Evolutionary conservation across 2,888 invertebrate species (phyloP).

Genomic region (Heliconius ismenius): DNA sequence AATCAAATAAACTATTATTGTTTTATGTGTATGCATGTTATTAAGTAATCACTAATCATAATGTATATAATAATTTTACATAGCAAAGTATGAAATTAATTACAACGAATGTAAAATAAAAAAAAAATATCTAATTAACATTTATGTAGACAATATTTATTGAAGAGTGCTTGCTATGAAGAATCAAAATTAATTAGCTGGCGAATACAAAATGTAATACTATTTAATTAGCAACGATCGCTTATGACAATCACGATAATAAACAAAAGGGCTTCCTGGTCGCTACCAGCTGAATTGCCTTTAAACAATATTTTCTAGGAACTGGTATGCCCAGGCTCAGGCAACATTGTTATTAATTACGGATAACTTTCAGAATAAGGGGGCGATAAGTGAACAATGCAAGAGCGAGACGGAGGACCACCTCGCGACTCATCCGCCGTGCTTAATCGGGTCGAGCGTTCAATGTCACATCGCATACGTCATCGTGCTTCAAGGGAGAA

Average conservation of each 20-base stretch:
- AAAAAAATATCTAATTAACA: neutral
- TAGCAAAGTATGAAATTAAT: neutral
- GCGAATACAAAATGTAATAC: neutral
- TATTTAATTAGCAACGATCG: neutral
- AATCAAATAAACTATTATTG: neutral
- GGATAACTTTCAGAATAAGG: slow-evolving; percentile 43
- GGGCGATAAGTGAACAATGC: slow-evolving; percentile 42
- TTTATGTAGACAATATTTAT: neutral
- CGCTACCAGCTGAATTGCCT: neutral
- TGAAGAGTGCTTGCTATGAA: neutral
- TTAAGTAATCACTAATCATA: neutral
- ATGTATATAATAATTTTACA: neutral
- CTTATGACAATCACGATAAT: neutral
- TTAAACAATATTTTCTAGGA: slow-evolving; percentile 24
- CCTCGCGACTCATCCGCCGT: slow-evolving; percentile 71
- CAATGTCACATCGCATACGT: slow-evolving; percentile 64
- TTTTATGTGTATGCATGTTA: neutral
- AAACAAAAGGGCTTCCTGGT: slow-evolving; percentile 9
- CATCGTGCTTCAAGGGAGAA: slow-evolving; percentile 48
- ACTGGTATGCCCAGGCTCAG: slow-evolving; percentile 17
- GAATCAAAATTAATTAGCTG: slow-evolving; percentile 1
- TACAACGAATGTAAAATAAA: neutral
- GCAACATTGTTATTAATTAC: slow-evolving; percentile 36
- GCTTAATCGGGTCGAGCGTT: slow-evolving; percentile 72
- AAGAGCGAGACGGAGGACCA: slow-evolving; percentile 47